Conservation (phyloP, 2,888 invertebrate genomes). For the Rhagonycha lutea region DNA sequence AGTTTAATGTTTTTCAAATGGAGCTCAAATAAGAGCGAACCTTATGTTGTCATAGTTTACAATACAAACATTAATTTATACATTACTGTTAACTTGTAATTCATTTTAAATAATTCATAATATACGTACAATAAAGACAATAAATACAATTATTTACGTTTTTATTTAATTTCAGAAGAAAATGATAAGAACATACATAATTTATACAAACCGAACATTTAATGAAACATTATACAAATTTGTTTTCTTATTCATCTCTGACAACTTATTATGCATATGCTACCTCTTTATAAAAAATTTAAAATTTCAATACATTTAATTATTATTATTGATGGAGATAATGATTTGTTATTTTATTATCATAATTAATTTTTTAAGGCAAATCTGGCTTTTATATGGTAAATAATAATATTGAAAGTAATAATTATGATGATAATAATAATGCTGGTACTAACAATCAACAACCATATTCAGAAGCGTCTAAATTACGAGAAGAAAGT, state of each 20-base stretch:
- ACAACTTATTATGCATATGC: too few relatives aligned
- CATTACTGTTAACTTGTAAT: too few relatives aligned
- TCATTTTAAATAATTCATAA: too few relatives aligned
- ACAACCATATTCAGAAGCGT: conserved; percentile 26
- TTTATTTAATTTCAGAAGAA: neutral
- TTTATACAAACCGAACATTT: neutral
- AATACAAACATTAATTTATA: too few relatives aligned
- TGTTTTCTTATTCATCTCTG: neutral
- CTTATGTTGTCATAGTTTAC: too few relatives aligned
- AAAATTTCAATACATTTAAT: neutral
- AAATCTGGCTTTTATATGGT: conserved; percentile 50
- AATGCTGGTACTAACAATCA: conserved; percentile 13
- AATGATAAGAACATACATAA: too few relatives aligned
- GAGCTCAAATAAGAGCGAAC: too few relatives aligned
- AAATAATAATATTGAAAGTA: conserved; percentile 21
- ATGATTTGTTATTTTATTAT: neutral
- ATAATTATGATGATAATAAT: conserved; percentile 31
- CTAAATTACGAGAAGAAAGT: conserved; percentile 17
- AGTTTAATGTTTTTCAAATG: too few relatives aligned
- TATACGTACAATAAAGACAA: too few relatives aligned
- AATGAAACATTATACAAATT: neutral
- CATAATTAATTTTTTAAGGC: conserved; percentile 37
- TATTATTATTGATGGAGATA: neutral
- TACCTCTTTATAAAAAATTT: neutral
- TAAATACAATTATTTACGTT: too few relatives aligned